phyloP scores from a whole-genome alignment of 1,140 invertebrate genomes.

The Arion vulgaris region DNA sequence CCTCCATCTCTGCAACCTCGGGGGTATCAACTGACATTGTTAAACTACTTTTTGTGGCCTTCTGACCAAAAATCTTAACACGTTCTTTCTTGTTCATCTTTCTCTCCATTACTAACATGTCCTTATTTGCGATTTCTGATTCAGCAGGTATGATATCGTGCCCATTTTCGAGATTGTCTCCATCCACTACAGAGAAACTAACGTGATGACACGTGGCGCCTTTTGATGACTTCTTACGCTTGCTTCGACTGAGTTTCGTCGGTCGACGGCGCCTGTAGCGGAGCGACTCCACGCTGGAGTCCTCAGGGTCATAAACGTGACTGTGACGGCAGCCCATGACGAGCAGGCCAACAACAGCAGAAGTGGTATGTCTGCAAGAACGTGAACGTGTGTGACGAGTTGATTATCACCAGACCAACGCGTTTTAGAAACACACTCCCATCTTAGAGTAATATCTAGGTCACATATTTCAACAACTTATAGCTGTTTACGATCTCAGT shows the following conservation, averaged over 20 bases:
- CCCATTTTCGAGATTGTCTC: not conserved
- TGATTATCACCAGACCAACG: too few species aligned
- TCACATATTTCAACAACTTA: too few species aligned
- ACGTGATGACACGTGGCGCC: not conserved
- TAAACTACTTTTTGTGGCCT: not conserved
- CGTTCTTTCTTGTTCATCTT: not conserved
- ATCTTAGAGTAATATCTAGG: too few species aligned
- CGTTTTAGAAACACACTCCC: too few species aligned
- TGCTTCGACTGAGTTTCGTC: conserved; percentile 14
- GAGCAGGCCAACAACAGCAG: too few species aligned
- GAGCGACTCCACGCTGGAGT: conserved; percentile 1
- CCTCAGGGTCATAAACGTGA: not conserved
- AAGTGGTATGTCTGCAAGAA: too few species aligned
- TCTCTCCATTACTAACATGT: not conserved
- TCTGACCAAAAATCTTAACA: not conserved
- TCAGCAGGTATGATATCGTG: not conserved
- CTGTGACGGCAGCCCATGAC: conserved; percentile 20
- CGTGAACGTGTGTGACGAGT: too few species aligned
- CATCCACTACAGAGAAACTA: not conserved
- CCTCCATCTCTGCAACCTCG: conserved; percentile 12
- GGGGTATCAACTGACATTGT: conserved; percentile 21
- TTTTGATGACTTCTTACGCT: not conserved
- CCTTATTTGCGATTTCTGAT: not conserved
- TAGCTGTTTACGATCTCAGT: too few species aligned
- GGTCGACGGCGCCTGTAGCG: conserved; percentile 4